Evolutionary conservation across 1,140 invertebrate genomes (phyloP).

Genomic region (Anoplophora glabripennis): DNA sequence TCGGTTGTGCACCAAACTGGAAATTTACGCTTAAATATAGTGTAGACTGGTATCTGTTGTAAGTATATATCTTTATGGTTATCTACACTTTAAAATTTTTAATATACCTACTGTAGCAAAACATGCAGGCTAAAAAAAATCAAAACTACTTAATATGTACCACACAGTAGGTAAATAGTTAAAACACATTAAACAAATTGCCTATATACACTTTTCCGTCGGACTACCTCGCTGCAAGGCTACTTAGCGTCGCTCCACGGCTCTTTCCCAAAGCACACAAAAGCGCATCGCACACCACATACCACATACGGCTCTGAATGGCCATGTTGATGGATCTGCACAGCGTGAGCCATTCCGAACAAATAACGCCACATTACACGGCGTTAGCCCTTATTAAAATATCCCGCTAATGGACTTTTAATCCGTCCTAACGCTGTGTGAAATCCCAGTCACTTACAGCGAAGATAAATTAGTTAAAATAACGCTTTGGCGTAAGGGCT

Average conservation of each 20-base stretch:
- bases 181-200: no score
- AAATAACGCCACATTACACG: constrained; percentile 3
- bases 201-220: constrained; percentile 1
- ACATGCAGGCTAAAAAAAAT: no score
- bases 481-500: background rate
- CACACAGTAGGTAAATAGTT: no score
- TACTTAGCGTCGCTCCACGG: constrained; percentile 9
- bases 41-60: no score
- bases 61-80: no score
- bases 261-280: constrained; percentile 2
- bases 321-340: constrained; percentile 25
- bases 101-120: no score
- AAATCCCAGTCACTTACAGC: background rate
- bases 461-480: constrained; percentile 6
- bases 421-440: background rate
- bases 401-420: constrained; percentile 15
- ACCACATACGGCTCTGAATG: constrained; percentile 25
- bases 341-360: constrained; percentile 16
- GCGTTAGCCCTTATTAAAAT: constrained; percentile 2
- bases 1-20: no score
- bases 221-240: constrained; percentile 4
- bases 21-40: no score
- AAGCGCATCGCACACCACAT: constrained; percentile 9
- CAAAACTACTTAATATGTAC: no score
- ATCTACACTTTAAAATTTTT: no score